These are phyloP conservation scores for Drosophila ananassae DNA, from an alignment of 1,140 invertebrate genomes.

Conservation along the genomic window DNA sequence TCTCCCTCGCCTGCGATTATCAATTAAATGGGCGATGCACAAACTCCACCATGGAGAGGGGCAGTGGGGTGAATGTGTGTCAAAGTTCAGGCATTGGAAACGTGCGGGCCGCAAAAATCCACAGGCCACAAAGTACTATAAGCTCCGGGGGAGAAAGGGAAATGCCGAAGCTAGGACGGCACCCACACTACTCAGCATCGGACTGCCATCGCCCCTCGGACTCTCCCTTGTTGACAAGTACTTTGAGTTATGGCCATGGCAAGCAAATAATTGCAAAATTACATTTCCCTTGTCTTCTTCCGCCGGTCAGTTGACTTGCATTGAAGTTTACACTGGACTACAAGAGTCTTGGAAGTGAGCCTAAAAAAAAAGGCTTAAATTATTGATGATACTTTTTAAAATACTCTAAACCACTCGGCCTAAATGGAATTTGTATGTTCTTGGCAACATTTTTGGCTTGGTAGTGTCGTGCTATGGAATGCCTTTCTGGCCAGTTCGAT, in stretches of 20 bases:
- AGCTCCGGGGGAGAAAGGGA: conserved; percentile 13
- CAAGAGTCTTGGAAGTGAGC: not conserved
- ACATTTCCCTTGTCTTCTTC: conserved; percentile 45
- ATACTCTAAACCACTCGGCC: too few relatives aligned
- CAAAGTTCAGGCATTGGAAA: conserved; percentile 78
- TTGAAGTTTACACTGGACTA: conserved; percentile 22
- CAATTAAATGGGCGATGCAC: conserved; percentile 54
- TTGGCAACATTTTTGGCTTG: conserved; percentile 1
- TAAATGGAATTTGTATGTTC: not conserved
- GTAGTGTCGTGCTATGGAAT: conserved; percentile 53
- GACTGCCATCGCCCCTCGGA: not conserved
- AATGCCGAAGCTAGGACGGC: conserved; percentile 28
- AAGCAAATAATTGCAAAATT: conserved; percentile 81
- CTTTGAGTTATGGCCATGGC: conserved; percentile 75
- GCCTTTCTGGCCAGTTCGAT: conserved; percentile 67
- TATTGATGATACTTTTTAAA: not conserved
- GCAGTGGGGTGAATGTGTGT: conserved; percentile 69
- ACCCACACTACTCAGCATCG: conserved; percentile 46
- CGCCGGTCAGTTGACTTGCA: conserved; percentile 13
- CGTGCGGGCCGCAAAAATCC: conserved; percentile 68
- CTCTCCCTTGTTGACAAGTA: conserved; percentile 50
- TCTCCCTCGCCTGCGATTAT: conserved; percentile 67
- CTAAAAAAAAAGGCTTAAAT: not conserved
- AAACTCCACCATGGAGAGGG: not conserved
- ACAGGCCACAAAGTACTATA: conserved; percentile 25